Evolutionary conservation across 2,888 invertebrate genomes (phyloP).

Genomic region (Tachina grossa): DNA sequence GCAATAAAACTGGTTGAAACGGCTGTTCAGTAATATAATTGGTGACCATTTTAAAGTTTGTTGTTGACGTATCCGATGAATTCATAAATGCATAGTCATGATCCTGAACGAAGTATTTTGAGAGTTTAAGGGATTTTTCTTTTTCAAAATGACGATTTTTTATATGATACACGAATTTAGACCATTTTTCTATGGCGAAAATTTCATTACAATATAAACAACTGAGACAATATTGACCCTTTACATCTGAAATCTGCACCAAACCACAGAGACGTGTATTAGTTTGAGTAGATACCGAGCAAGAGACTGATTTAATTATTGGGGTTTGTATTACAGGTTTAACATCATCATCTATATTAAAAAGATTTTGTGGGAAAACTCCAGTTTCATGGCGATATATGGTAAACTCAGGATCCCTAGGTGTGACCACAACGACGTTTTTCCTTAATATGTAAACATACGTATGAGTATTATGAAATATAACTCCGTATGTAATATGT

Average conservation of each 20-base stretch:
- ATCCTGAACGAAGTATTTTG: slow-evolving; percentile 25
- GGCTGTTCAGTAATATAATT: not conserved
- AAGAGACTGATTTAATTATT: slow-evolving; percentile 31
- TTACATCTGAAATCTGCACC: slow-evolving; percentile 43
- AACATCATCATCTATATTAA: not conserved
- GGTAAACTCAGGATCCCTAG: slow-evolving; percentile 52
- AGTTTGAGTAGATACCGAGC: slow-evolving; percentile 49
- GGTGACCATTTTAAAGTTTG: not conserved
- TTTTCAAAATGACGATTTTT: slow-evolving; percentile 25
- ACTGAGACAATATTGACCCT: slow-evolving; percentile 40
- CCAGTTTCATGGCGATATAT: slow-evolving; percentile 54
- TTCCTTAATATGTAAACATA: slow-evolving; percentile 20
- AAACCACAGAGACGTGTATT: slow-evolving; percentile 46
- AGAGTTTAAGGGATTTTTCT: slow-evolving; percentile 25
- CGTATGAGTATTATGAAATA: no score
- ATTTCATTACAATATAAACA: slow-evolving; percentile 53
- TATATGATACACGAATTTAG: slow-evolving; percentile 45
- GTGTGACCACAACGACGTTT: slow-evolving; percentile 59
- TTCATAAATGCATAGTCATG: slow-evolving; percentile 45
- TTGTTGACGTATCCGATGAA: not conserved
- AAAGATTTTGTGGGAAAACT: slow-evolving; percentile 50
- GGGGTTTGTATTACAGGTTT: slow-evolving; percentile 24
- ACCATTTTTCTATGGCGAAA: slow-evolving; percentile 49
- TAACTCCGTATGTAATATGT: no score
- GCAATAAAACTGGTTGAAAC: not conserved